Evolutionary conservation across 2,888 invertebrate genomes (phyloP).

Genomic region (Cosmia pyralina): DNA sequence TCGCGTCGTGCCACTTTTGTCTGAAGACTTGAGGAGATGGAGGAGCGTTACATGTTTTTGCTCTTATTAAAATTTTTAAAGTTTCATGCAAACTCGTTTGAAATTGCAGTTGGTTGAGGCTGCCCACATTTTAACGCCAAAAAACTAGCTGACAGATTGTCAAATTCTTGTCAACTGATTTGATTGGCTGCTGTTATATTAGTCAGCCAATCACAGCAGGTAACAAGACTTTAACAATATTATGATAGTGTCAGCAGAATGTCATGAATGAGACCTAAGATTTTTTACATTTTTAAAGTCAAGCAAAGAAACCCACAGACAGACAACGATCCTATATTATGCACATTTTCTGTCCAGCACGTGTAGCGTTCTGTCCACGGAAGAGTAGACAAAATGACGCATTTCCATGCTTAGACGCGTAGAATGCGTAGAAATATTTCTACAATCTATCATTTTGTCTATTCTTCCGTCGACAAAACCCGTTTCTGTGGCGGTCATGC

Average conservation of each 20-base stretch:
- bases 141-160: not conserved
- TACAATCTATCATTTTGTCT: no score
- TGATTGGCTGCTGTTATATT: not conserved
- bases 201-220: not conserved
- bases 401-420: no score
- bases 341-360: conserved; percentile 3
- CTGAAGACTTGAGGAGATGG: not conserved
- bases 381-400: no score
- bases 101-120: no score
- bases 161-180: not conserved
- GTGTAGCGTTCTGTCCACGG: no score
- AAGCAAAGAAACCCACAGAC: not conserved
- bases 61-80: not conserved
- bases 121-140: no score
- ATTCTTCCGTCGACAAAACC: no score
- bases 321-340: not conserved
- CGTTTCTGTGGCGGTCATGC: no score
- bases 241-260: not conserved
- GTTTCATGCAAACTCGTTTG: no score
- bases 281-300: not conserved
- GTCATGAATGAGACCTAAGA: no score
- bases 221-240: not conserved
- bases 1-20: conserved; percentile 35
- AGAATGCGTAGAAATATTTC: no score
- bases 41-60: not conserved